phyloP scores from a whole-genome alignment of 2,113 vertebrate genomes.

The Catharus fuscescens region DNA sequence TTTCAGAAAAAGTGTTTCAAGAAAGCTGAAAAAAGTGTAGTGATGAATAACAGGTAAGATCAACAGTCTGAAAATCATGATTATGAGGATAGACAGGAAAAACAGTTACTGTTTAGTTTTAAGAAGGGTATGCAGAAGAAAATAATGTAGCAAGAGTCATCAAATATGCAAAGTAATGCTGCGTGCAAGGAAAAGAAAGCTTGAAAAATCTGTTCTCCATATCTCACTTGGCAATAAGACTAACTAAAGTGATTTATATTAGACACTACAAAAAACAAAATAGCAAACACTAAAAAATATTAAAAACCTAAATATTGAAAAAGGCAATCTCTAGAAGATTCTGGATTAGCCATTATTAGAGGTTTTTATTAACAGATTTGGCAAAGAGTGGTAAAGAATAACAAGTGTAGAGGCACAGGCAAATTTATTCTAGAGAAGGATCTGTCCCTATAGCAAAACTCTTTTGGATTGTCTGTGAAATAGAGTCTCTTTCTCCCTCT shows the following conservation, averaged over 20 bases:
- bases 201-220: background rate
- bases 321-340: background rate
- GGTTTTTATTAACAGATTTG: background rate
- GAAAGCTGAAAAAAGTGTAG: background rate
- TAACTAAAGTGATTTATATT: background rate
- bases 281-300: background rate
- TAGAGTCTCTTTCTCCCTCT: background rate
- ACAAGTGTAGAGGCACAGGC: accelerated
- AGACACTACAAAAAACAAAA: background rate
- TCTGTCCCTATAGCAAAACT: background rate
- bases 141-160: background rate
- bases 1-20: background rate
- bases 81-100: background rate
- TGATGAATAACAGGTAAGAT: background rate
- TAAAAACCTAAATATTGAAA: background rate
- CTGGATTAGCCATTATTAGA: background rate
- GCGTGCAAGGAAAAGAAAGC: background rate
- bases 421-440: background rate
- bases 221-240: background rate
- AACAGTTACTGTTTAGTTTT: background rate
- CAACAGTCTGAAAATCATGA: background rate
- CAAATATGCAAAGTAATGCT: background rate
- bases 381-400: background rate
- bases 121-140: background rate
- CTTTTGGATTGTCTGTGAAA: background rate